Conservation (phyloP, 2,888 invertebrate species). For the Clistopyga incitator region DNA sequence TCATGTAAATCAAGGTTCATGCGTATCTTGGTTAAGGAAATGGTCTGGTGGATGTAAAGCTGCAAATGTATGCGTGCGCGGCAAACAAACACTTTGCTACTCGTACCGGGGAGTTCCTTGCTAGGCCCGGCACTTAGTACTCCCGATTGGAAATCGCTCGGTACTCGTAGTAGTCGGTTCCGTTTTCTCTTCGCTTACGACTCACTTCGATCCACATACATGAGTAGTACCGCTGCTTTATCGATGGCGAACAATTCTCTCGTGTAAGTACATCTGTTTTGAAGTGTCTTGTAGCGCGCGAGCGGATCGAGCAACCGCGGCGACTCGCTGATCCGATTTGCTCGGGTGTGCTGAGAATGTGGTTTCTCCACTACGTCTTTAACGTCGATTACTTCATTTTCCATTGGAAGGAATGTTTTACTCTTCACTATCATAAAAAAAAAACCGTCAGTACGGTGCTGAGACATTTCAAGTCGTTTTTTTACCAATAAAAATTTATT, state of each 20-base stretch:
- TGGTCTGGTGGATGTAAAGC: background rate
- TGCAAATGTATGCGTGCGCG: background rate
- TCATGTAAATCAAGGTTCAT: constrained; percentile 71
- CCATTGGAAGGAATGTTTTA: background rate
- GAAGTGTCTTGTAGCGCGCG: constrained; percentile 48
- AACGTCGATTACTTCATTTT: constrained; percentile 8
- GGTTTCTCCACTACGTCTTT: constrained; percentile 25
- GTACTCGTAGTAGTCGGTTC: constrained; percentile 55
- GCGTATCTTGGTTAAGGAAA: constrained; percentile 26
- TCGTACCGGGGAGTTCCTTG: constrained; percentile 41
- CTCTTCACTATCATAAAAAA: background rate
- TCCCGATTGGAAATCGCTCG: constrained; percentile 59
- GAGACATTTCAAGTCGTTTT: background rate
- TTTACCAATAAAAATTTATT: background rate
- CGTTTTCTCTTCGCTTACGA: constrained; percentile 61
- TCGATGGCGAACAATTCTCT: constrained; percentile 64
- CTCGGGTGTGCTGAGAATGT: constrained; percentile 26
- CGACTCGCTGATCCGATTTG: constrained; percentile 30
- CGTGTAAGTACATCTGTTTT: constrained; percentile 65
- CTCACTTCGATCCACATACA: constrained; percentile 57
- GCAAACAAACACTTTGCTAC: constrained; percentile 22
- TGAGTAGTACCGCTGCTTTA: constrained; percentile 51
- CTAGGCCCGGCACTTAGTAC: constrained; percentile 44
- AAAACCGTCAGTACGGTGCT: background rate
- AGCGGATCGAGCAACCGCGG: constrained; percentile 22